A percentile compares a stretch with the other conserved stretches of the same genome.
Evolutionary conservation across 2,888 invertebrate genomes (phyloP).

Genomic region (Octodonta nipae): DNA sequence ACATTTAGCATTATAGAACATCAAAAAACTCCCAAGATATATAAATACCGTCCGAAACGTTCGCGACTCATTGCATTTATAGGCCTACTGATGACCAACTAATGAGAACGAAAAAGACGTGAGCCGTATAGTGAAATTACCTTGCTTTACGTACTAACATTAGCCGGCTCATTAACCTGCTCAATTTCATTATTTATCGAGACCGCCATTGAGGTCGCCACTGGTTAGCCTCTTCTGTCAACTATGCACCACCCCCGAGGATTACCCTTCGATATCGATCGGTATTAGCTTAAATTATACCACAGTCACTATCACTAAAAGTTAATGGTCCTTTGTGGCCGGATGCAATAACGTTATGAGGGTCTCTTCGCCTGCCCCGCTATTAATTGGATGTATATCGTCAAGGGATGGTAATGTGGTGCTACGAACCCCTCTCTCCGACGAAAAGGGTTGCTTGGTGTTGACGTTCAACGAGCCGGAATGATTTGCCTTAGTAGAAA

Average conservation of each 20-base stretch:
- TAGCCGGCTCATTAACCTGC: conserved; percentile 23
- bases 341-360: conserved; percentile 24
- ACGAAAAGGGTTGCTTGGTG: neutral
- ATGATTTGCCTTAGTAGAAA: conserved; percentile 2
- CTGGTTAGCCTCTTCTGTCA: conserved; percentile 21
- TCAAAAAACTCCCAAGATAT: too few species aligned
- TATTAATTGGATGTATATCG: conserved; percentile 18
- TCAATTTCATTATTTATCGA: conserved; percentile 23
- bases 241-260: conserved; percentile 16
- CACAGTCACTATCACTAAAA: conserved; percentile 24
- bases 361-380: conserved; percentile 15
- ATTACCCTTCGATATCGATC: conserved; percentile 21
- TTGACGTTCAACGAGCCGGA: conserved; percentile 1
- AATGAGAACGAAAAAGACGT: too few species aligned
- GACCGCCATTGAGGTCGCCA: conserved; percentile 16
- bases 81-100: too few species aligned
- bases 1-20: too few species aligned
- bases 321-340: conserved; percentile 28
- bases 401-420: conserved; percentile 12
- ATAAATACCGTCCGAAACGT: too few species aligned
- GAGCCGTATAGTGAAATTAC: too few species aligned
- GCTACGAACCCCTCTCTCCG: neutral
- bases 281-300: conserved; percentile 23
- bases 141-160: too few species aligned
- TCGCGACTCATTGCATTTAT: too few species aligned